Conservation (phyloP, 2,888 invertebrate species). For the Dynastes maya region DNA sequence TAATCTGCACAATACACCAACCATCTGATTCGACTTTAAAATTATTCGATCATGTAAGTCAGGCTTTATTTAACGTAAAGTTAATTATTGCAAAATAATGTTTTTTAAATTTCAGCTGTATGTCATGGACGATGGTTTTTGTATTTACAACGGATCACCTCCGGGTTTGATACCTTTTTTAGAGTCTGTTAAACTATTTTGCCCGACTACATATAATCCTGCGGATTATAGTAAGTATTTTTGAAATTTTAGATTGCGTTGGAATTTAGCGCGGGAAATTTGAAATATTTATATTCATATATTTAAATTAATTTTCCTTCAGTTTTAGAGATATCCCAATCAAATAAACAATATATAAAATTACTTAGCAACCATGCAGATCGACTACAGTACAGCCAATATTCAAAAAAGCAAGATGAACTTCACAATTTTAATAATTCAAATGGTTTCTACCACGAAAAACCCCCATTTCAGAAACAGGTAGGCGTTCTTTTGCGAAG, state of each 20-base stretch:
- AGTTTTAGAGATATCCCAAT: slow-evolving; percentile 28
- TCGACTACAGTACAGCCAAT: background rate
- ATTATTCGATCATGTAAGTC: slow-evolving; percentile 78
- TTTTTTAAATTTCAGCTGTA: slow-evolving; percentile 61
- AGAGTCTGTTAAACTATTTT: slow-evolving; percentile 76
- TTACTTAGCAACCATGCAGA: background rate
- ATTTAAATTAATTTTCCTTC: background rate
- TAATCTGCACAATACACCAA: slow-evolving; percentile 87
- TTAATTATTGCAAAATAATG: too few relatives aligned
- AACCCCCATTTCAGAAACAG: slow-evolving; percentile 38
- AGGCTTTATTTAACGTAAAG: background rate
- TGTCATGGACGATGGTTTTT: slow-evolving; percentile 76
- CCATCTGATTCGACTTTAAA: slow-evolving; percentile 85
- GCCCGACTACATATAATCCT: slow-evolving; percentile 87
- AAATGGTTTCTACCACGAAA: background rate
- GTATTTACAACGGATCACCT: slow-evolving; percentile 80
- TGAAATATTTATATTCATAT: background rate
- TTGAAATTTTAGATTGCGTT: background rate
- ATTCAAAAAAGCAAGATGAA: background rate
- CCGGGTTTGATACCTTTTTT: slow-evolving; percentile 81
- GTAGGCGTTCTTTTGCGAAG: slow-evolving; percentile 39
- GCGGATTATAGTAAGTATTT: slow-evolving; percentile 77
- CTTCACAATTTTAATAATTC: background rate
- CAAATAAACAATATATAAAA: background rate
- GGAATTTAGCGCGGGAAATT: background rate